Percentiles rank a stretch among this genome's conserved stretches.
phyloP scores from a whole-genome alignment of 2,113 vertebrate species.

The Syngnathus scovelli region DNA sequence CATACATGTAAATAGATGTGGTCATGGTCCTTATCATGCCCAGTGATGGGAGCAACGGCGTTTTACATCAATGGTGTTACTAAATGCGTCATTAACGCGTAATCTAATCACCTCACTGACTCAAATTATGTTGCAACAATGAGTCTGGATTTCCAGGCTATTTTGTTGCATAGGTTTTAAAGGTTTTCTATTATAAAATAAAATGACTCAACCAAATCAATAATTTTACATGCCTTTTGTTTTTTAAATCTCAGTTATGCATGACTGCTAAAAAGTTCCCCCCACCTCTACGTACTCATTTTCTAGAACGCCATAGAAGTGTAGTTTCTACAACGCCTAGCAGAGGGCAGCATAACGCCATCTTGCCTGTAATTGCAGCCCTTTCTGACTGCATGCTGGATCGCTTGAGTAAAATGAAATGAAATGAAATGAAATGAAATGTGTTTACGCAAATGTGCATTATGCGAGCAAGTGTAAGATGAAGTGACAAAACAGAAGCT shows the following conservation, averaged over 20 bases:
- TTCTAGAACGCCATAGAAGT: neutral
- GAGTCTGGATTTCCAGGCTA: no score
- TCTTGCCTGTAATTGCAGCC: neutral
- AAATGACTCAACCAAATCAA: no score
- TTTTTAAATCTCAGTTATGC: neutral
- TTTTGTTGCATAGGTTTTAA: no score
- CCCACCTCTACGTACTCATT: no score
- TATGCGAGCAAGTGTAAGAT: neutral
- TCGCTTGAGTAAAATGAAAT: neutral
- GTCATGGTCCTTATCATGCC: neutral
- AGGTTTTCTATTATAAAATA: no score
- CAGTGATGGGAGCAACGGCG: neutral
- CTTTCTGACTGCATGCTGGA: neutral
- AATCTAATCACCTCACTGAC: no score
- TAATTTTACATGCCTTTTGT: neutral
- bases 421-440: neutral
- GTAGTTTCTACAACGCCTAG: conserved; percentile 19
- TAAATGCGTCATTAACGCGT: no score
- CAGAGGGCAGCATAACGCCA: conserved; percentile 33
- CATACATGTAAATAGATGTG: neutral
- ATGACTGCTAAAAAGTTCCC: neutral
- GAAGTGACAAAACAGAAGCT: neutral
- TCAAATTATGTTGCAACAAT: no score
- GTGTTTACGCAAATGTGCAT: neutral
- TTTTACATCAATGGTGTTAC: no score